Conservation (phyloP, 2,797 vertebrate species). For the Falco concolor region DNA sequence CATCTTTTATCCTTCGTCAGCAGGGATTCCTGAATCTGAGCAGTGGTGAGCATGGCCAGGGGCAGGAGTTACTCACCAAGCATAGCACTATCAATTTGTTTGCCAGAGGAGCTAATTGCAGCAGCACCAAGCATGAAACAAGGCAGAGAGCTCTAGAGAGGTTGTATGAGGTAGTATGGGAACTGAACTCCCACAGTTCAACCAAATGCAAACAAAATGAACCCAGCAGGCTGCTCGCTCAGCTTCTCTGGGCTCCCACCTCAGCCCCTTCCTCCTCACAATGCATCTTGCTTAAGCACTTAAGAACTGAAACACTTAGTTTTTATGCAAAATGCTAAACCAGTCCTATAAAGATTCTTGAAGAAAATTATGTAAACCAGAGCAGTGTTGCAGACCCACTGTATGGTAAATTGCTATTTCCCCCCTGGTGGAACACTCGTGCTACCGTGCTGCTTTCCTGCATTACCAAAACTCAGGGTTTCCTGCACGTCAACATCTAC, state of each 20-base stretch:
- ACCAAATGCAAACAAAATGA: neutral
- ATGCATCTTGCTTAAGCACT: neutral
- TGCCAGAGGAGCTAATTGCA: neutral
- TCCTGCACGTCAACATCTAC: neutral
- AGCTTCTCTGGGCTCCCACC: neutral
- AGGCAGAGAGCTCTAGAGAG: neutral
- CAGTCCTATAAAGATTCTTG: neutral
- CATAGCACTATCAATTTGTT: rapidly evolving
- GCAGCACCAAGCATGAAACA: neutral
- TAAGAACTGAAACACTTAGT: neutral
- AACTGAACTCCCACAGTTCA: neutral
- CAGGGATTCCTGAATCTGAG: neutral
- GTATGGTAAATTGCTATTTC: neutral
- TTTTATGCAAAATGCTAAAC: neutral
- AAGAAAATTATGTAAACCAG: neutral
- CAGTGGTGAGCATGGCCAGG: neutral
- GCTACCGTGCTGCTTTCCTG: neutral
- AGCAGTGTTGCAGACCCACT: neutral
- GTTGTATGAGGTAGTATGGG: neutral
- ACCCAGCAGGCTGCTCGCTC: neutral
- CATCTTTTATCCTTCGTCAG: neutral
- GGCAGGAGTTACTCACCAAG: neutral
- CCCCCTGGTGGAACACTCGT: neutral
- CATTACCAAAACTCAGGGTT: neutral
- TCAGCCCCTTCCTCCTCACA: neutral